Conservation (phyloP, 2,888 invertebrate genomes). For the Zygothrica quintamaculata region DNA sequence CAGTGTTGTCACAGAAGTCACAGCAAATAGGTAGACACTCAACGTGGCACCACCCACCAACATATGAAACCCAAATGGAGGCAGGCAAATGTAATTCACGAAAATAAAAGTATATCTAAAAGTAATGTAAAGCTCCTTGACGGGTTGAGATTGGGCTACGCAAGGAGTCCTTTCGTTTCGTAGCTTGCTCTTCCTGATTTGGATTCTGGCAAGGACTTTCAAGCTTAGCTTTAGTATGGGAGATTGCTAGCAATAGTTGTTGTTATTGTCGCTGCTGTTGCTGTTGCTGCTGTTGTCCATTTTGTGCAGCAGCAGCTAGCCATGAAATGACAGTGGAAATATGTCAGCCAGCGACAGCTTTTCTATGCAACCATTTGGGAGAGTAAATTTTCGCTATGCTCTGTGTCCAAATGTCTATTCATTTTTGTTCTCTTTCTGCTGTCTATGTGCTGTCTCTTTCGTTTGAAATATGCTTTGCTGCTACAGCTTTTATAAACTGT, state of each 20-base stretch:
- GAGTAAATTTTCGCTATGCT: constrained; percentile 29
- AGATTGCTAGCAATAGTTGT: too few relatives aligned
- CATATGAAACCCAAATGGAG: constrained; percentile 17
- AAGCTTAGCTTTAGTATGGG: constrained; percentile 49
- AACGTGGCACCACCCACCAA: too few relatives aligned
- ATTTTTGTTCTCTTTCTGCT: constrained; percentile 7
- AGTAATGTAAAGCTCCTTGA: constrained; percentile 32
- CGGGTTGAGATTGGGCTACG: neutral
- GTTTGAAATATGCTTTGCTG: constrained; percentile 55
- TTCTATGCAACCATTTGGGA: constrained; percentile 32
- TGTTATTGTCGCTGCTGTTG: constrained; percentile 17
- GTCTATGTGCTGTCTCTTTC: constrained; percentile 5
- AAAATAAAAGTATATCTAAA: constrained; percentile 43
- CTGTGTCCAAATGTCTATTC: constrained; percentile 36
- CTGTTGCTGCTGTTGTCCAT: constrained; percentile 20
- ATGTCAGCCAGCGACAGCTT: constrained; percentile 58
- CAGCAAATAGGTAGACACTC: neutral
- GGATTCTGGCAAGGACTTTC: constrained; percentile 74
- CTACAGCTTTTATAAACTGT: constrained; percentile 61
- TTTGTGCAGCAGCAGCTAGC: constrained; percentile 40
- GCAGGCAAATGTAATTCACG: constrained; percentile 44
- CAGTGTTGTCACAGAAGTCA: too few relatives aligned
- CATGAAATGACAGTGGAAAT: constrained; percentile 70
- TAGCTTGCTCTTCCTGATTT: constrained; percentile 63
- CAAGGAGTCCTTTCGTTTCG: constrained; percentile 4